These are phyloP conservation scores for Cyaniris semiargus DNA, from an alignment of 2,888 invertebrate genomes.

Conservation along the genomic window DNA sequence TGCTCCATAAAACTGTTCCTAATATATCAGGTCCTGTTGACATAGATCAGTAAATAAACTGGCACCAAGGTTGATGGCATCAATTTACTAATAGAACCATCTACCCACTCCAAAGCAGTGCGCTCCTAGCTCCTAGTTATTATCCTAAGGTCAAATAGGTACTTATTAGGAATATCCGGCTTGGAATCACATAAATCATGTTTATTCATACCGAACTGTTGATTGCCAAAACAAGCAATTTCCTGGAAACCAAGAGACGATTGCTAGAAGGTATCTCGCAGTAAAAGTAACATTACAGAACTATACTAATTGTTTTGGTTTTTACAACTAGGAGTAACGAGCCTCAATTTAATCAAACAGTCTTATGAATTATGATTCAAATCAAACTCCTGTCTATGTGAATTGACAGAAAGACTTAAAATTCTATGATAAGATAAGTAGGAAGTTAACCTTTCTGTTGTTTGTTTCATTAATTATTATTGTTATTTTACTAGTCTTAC, in stretches of 20 bases:
- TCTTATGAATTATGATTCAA: no score
- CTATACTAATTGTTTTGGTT: no score
- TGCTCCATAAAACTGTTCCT: neutral
- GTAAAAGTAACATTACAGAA: no score
- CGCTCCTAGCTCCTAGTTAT: constrained; percentile 1
- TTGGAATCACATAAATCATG: neutral
- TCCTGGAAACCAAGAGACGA: neutral
- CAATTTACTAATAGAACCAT: neutral
- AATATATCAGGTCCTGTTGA: neutral
- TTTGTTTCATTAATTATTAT: no score
- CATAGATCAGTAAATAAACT: neutral
- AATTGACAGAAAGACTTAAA: no score
- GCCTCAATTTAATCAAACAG: no score
- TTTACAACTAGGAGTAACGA: no score
- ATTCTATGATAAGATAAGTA: no score
- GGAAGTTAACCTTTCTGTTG: no score
- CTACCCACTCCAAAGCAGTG: neutral
- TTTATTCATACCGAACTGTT: constrained; percentile 7
- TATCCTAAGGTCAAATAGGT: constrained; percentile 9
- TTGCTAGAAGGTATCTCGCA: neutral
- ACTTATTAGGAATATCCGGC: constrained; percentile 15
- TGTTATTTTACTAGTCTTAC: no score
- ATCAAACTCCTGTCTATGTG: no score
- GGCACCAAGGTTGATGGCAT: neutral
- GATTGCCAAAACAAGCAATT: neutral